Base-by-base conservation (phyloP, 2,888 invertebrate species). In the Bellardia pandia region DNA sequence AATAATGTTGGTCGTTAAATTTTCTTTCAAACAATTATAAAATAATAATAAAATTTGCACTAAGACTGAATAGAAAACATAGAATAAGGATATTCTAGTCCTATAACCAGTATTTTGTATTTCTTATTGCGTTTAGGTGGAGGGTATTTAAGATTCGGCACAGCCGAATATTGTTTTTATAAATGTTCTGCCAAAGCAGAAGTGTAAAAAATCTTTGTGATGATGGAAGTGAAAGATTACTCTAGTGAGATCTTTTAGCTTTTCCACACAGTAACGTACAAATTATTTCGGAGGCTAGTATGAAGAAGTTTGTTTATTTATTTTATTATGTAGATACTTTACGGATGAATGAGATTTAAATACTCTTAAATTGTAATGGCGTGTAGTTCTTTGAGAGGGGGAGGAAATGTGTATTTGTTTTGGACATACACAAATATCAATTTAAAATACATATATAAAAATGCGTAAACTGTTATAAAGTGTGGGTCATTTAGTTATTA, bases 221-320 rank as follows among this genome's bases (percentile, higher is more conserved):
- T 51, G 76, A 60, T 84, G 48, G 30, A 9, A 45, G 13, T n/a
- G 60, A 51, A 69, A 45, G n/a, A 68, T 72, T 60, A 62, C 16
- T 33, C 16, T 33, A 45, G 42, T 53, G 42, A 81, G 66, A 72
- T 86, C 66, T 71, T 66, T 66, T 68, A n/a, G 62, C 64, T 66
- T 76, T 53, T 40, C 56, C 56, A 72, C 33, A 45, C 58, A 58
- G 6, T 4, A 78, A n/a, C 64, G n/a, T 64, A 72, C 42, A 56
- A 56, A 23, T 40, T 64, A 40, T 40, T 64, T n/a, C 9, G 40
- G 58, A 37, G 51, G 30, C 30, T 33, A 40, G 16, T 48, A 40
- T 13, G 53, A 51, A 74, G 37, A 14, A 51, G 40, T 60, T 45
- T 62, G 53, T 86, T 77, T 77, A 58, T 80, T 80, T 80, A 60